Conservation (phyloP, 1,140 invertebrate species). For the Subanguina moxae region DNA sequence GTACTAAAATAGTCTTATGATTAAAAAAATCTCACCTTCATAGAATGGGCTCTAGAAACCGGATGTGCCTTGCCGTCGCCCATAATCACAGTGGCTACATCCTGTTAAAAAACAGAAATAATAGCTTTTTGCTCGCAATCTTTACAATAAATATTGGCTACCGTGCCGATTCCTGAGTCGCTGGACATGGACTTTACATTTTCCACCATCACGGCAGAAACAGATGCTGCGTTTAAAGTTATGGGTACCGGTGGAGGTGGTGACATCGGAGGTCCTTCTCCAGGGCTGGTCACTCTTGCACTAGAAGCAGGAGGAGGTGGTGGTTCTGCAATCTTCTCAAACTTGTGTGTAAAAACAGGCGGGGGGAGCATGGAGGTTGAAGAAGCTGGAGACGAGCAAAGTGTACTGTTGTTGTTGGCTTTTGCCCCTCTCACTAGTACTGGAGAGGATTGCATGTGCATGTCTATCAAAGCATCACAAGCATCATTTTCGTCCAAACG, state of each 20-base stretch:
- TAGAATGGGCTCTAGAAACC: not conserved
- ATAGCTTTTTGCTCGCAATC: too few relatives aligned
- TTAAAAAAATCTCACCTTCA: constrained; percentile 5
- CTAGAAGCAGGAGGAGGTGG: not conserved
- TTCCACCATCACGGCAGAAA: not conserved
- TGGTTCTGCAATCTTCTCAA: constrained; percentile 23
- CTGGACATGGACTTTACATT: constrained; percentile 10
- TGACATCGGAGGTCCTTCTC: not conserved
- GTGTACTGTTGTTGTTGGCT: not conserved
- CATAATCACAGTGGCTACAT: not conserved
- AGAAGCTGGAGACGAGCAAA: constrained; percentile 23
- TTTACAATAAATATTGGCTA: too few relatives aligned
- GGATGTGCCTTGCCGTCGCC: not conserved
- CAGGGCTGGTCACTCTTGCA: constrained; percentile 1
- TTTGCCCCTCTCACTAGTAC: not conserved
- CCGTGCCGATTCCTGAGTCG: constrained; percentile 25
- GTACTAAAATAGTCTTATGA: too few relatives aligned
- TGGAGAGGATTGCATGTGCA: not conserved
- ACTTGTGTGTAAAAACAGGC: constrained; percentile 23
- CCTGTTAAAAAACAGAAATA: too few relatives aligned
- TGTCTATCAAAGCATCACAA: not conserved
- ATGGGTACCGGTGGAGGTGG: not conserved
- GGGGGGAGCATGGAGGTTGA: constrained; percentile 30
- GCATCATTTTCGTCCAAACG: not conserved
- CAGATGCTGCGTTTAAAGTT: not conserved